Evolutionary conservation across 2,113 vertebrate genomes (phyloP).

Genomic region (Philantomba maxwellii): DNA sequence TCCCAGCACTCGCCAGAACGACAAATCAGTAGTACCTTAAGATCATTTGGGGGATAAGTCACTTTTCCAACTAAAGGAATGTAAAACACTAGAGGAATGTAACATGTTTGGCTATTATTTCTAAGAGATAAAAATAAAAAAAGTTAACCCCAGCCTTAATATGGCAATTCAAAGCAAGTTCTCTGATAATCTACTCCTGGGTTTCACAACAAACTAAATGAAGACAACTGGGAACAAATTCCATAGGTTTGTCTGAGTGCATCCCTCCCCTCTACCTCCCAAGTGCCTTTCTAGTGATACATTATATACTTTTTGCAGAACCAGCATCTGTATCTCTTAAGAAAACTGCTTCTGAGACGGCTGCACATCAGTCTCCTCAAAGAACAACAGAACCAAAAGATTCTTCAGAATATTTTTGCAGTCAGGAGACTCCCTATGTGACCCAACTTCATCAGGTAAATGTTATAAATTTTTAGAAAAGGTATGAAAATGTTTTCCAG

Average conservation of each 20-base stretch:
- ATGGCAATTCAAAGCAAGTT: neutral
- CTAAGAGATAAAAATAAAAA: conserved; percentile 21
- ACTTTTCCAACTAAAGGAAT: neutral
- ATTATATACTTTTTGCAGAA: conserved; percentile 62
- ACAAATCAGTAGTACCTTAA: neutral
- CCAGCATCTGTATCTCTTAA: conserved; percentile 68
- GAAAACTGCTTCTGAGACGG: conserved; percentile 72
- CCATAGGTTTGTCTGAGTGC: neutral
- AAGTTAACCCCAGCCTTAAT: neutral
- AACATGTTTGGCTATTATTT: neutral
- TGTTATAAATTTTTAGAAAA: conserved; percentile 55
- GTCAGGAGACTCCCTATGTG: conserved; percentile 66
- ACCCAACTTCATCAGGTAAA: conserved; percentile 76
- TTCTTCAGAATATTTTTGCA: conserved; percentile 71
- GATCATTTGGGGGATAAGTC: neutral
- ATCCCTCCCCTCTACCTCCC: neutral
- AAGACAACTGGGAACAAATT: neutral
- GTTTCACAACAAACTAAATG: conserved; percentile 10
- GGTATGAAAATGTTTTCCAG: neutral
- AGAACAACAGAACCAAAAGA: conserved; percentile 67
- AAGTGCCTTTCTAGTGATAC: neutral
- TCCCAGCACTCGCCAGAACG: neutral
- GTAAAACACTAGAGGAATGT: neutral
- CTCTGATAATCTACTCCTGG: neutral
- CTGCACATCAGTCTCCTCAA: conserved; percentile 68